Conservation (phyloP, 2,113 vertebrate genomes). For the Gymnarchus niloticus region DNA sequence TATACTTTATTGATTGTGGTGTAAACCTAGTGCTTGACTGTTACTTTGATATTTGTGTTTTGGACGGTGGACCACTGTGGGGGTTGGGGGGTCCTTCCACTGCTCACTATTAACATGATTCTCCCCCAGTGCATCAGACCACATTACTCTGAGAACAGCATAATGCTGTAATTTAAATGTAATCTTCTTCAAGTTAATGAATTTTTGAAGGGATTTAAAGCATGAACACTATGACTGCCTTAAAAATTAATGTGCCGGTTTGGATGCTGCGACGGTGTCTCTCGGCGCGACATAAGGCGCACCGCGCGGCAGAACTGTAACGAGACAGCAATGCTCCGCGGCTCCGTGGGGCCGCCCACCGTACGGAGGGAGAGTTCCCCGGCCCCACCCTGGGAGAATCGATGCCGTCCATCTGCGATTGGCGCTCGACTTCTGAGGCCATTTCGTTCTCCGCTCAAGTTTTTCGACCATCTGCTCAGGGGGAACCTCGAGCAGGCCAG, state of each 20-base stretch:
- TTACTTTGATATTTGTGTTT: neutral
- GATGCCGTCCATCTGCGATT: conserved; percentile 17
- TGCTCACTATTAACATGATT: neutral
- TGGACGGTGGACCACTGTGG: neutral
- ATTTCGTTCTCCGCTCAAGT: neutral
- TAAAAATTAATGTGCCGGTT: neutral
- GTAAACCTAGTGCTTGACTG: neutral
- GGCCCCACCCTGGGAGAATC: conserved; percentile 16
- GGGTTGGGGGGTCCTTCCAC: neutral
- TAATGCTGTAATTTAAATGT: conserved; percentile 13
- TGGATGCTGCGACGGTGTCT: neutral
- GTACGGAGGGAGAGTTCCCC: neutral
- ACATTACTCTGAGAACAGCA: neutral
- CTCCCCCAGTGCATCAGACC: neutral
- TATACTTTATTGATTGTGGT: neutral
- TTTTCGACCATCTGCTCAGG: conserved; percentile 21
- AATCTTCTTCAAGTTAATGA: conserved; percentile 3
- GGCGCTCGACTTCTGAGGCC: neutral
- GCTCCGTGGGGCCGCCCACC: neutral
- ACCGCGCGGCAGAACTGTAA: too few species aligned
- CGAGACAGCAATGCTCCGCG: neutral
- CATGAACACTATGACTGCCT: neutral
- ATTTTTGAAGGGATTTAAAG: conserved; percentile 20
- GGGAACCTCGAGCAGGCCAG: conserved; percentile 5
- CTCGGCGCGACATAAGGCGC: neutral